These are phyloP conservation scores for Clangula hyemalis DNA, from an alignment of 2,797 vertebrate genomes.

Conservation along the genomic window DNA sequence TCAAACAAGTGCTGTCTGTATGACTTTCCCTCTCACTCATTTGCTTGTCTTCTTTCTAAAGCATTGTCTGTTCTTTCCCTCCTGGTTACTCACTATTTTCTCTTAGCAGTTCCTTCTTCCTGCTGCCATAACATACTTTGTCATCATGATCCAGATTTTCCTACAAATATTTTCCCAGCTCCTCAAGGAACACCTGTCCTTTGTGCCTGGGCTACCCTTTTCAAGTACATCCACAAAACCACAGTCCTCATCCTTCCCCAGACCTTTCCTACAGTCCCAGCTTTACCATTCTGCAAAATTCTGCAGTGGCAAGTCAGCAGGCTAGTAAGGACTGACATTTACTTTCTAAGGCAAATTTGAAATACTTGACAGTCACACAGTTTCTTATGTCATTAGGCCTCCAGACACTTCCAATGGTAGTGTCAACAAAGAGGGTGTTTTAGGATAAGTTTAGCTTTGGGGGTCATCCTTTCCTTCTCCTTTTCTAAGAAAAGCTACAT, in stretches of 20 bases:
- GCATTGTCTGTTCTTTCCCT: background rate
- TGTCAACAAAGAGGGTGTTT: background rate
- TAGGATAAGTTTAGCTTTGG: background rate
- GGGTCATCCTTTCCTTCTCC: background rate
- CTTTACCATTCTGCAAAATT: background rate
- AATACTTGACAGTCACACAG: background rate
- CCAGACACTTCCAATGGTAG: background rate
- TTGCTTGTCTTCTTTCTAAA: background rate
- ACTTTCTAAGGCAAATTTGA: background rate
- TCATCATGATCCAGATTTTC: background rate
- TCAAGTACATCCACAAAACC: background rate
- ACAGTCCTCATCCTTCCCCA: accelerated
- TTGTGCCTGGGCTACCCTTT: background rate
- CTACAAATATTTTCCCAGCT: background rate
- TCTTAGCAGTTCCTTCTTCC: background rate
- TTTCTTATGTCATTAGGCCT: background rate
- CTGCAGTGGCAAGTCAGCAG: background rate
- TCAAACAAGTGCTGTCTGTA: background rate
- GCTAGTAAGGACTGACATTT: background rate
- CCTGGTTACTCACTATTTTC: background rate
- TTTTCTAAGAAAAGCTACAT: background rate
- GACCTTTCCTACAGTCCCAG: background rate
- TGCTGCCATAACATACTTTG: background rate
- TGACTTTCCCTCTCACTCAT: background rate
- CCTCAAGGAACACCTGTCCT: background rate